Base-by-base conservation (phyloP, 2,113 vertebrate genomes). In the Carettochelys insculpta region DNA sequence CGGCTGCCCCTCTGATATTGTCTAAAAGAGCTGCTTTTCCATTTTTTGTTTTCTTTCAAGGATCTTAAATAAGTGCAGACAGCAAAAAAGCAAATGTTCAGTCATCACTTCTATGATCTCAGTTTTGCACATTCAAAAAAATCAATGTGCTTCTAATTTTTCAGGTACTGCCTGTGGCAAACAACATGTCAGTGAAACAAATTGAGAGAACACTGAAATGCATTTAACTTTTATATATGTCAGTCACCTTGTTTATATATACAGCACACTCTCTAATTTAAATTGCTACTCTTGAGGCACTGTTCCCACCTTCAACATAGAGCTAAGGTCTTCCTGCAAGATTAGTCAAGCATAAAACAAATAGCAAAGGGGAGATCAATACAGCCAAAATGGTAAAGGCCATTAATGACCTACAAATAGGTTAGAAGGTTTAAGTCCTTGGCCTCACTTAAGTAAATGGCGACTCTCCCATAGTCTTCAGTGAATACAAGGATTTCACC, bases 191-290 rank as follows among this genome's bases (percentile, higher is more conserved):
- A 31, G 20, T 81, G 31, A 90, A 61, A 81, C 27, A 83, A 43
- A 80, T 85, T 90, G 77, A 83, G 17, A 29, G n/a, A 24, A 4
- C 77, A 16, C 77, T 93, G 88, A 82, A 8, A 38, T 54, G 77
- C 43, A 82, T 89, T 95, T 91, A 83, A 91, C 85, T 92, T 86
- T 61, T 71, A 87, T 79, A 51, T 45, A 65, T 81, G 88, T 83
- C 87, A 87, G 88, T 94, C 85, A 77, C 50, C 43, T 83, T 90
- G 68, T 89, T 90, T 92, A n/a, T 78, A 25, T 80, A 89, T 51
- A 93, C 31, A 86, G 11, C n/a, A 73, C 27, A 86, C 82, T 88
- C 84, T 31, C 48, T 71, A 52, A 90, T 92, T 93, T 89, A 95
- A 92, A 48, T 20, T 45, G 0, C 16, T 77, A 47, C 90, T 87